Conservation (phyloP, 2,797 vertebrate species). For the Urocyon cinereoargenteus region DNA sequence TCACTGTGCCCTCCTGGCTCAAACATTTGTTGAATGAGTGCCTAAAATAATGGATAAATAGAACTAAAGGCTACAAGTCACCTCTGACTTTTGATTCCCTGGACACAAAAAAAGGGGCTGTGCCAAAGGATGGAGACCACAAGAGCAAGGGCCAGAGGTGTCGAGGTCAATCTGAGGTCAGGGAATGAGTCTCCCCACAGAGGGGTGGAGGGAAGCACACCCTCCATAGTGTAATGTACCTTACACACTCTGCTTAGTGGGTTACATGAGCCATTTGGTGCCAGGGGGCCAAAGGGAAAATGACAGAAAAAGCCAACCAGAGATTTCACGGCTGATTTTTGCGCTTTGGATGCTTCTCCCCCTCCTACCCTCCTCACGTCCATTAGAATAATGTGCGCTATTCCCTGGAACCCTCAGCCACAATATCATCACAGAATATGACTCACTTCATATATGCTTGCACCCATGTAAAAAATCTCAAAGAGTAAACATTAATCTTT, state of each 20-base stretch:
- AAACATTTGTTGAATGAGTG: not conserved
- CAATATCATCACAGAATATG: not conserved
- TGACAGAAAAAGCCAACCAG: not conserved
- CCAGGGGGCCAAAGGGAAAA: not conserved
- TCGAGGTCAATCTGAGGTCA: not conserved
- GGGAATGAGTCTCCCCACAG: not conserved
- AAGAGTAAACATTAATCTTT: not conserved
- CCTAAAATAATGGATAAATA: not conserved
- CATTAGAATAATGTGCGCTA: not conserved
- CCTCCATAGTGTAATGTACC: fast-evolving
- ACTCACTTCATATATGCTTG: fast-evolving
- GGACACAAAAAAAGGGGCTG: not conserved
- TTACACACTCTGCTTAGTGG: not conserved
- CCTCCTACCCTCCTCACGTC: fast-evolving
- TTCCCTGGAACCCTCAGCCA: not conserved
- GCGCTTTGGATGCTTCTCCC: fast-evolving
- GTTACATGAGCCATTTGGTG: not conserved
- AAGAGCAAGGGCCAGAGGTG: fast-evolving
- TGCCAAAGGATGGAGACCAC: too few species aligned
- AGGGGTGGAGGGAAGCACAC: fast-evolving
- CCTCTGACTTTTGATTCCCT: not conserved
- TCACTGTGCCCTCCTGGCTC: not conserved
- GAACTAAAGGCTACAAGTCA: not conserved
- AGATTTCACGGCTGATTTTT: not conserved
- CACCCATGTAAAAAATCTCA: fast-evolving